Evolutionary conservation across 2,113 vertebrate genomes (phyloP), one percentile per base, ranked within the genome.

Genomic region (Chaetops frenatus): DNA sequence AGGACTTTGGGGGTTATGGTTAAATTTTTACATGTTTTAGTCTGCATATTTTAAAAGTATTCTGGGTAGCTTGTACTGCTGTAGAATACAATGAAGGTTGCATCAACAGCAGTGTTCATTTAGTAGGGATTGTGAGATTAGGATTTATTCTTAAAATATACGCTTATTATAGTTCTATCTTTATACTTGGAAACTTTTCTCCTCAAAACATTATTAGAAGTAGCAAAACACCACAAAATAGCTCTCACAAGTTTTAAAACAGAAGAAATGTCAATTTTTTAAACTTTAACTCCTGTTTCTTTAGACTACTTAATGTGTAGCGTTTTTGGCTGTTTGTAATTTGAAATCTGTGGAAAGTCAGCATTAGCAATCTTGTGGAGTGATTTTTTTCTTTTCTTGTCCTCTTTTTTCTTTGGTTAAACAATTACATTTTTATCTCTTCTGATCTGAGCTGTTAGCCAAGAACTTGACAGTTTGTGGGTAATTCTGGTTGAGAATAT

Each of bases 11-110:
- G 65, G 88, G 77, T 90, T 89, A 74, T 84, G 81, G 48, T 79
- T 84, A 78, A 62, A 67, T 78, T 91, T 94, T 95, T 93, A 51
- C 72, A 51, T 86, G 80, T 92, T 97, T 93, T 81, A 83, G 76
- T 77, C 54, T 90, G 23, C 24, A 29, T 83, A 38, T 86, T 96
- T 92, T 90, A 71, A 74, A 95, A 91, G 67, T 88, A 50, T 86
- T 48, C n/a, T 67, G 60, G 56, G 74, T 51, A 86, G 44, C 36
- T 81, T 71, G 48, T 90, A 60, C 61, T 93, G 67, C 74, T 90
- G 71, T 70, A 78, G 44, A 94, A 51, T 58, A 73, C 79, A 67
- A 4, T 58, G 81, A 56, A 90, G 15, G 44, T 60, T 90, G 81
- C 71, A 56, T 88, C 71, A 78, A 73, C 23, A 88, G 9, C 58